Conservation (phyloP, 2,888 invertebrate species). For the Xanthia icteritia region DNA sequence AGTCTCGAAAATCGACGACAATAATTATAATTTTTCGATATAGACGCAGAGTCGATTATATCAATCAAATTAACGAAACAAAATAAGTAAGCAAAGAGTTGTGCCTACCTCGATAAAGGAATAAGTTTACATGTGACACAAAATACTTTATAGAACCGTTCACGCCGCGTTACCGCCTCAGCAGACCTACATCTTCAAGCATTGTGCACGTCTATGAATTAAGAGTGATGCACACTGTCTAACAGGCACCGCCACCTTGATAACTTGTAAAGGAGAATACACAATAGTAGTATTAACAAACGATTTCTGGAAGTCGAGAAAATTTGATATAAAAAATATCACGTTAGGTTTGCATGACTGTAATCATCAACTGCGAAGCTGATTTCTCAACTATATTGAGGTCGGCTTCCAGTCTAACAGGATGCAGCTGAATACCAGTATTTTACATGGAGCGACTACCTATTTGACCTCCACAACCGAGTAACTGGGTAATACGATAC, state of each 20-base stretch:
- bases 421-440: not conserved
- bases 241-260: conserved; percentile 52
- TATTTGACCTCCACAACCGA: no score
- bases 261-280: conserved; percentile 46
- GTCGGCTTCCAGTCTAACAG: not conserved
- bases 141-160: not conserved
- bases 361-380: not conserved
- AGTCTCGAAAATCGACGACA: no score
- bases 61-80: not conserved
- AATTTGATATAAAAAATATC: not conserved
- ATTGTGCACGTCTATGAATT: conserved; percentile 48
- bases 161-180: not conserved
- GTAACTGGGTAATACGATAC: no score
- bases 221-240: conserved; percentile 53
- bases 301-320: not conserved
- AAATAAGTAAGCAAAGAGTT: not conserved
- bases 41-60: not conserved
- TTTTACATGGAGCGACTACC: not conserved
- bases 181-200: conserved; percentile 49
- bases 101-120: not conserved
- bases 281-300: conserved; percentile 8
- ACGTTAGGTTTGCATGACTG: not conserved
- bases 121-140: no score
- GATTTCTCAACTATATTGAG: not conserved
- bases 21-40: no score